These are phyloP conservation scores for Stenoptilia bipunctidactyla DNA, from an alignment of 2,888 invertebrate species.

Conservation along the genomic window DNA sequence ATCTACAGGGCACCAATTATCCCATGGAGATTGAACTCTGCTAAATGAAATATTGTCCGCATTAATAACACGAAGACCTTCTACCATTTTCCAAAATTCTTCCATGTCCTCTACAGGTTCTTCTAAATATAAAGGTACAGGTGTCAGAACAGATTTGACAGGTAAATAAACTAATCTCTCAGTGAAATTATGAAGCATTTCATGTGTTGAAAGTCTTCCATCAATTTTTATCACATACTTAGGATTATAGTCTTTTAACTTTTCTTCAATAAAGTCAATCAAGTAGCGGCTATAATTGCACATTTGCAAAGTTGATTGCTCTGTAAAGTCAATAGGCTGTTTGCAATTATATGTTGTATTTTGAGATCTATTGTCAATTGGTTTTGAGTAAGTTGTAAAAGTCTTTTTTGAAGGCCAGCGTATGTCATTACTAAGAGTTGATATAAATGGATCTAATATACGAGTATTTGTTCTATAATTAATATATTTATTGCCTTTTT, in stretches of 20 bases:
- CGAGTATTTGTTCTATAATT: conserved; percentile 25
- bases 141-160: conserved; percentile 40
- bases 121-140: conserved; percentile 46
- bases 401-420: conserved; percentile 45
- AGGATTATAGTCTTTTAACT: conserved; percentile 63
- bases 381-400: conserved; percentile 27
- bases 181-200: conserved; percentile 61
- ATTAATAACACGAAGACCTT: conserved; percentile 31
- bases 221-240: conserved; percentile 71
- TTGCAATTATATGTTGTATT: conserved; percentile 56
- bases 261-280: conserved; percentile 54
- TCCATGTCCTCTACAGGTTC: conserved; percentile 42
- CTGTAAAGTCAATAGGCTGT: conserved; percentile 52
- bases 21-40: conserved; percentile 68
- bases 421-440: conserved; percentile 20
- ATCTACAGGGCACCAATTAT: conserved; percentile 74
- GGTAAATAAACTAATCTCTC: conserved; percentile 38
- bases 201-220: conserved; percentile 51
- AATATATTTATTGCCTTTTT: conserved; percentile 35
- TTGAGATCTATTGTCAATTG: conserved; percentile 27
- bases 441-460: conserved; percentile 23
- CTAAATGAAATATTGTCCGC: conserved; percentile 34
- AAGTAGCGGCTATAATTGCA: conserved; percentile 58
- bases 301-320: conserved; percentile 52
- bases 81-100: conserved; percentile 48